Conservation (phyloP, 1,140 invertebrate genomes). For the Ceratina australensis region DNA sequence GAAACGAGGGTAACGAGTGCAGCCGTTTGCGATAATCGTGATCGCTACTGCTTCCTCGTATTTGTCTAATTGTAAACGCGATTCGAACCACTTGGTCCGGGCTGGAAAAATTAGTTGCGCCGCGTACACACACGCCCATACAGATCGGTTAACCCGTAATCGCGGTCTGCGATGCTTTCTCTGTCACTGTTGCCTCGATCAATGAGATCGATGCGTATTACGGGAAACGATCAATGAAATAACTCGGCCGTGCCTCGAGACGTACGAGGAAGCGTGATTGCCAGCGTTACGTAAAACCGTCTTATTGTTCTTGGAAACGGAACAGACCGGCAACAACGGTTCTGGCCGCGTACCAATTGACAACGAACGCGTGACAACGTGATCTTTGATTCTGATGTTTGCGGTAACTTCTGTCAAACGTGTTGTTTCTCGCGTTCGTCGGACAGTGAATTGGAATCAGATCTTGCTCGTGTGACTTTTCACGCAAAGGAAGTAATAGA, state of each 20-base stretch:
- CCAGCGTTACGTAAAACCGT: background rate
- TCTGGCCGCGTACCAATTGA: background rate
- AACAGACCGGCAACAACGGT: slow-evolving; percentile 2
- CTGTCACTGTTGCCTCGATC: background rate
- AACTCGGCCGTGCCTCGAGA: slow-evolving; percentile 27
- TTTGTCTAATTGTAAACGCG: background rate
- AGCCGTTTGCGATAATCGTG: slow-evolving; percentile 3
- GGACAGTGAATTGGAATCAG: too few species aligned
- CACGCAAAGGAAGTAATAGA: too few species aligned
- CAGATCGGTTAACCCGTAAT: background rate
- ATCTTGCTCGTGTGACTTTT: too few species aligned
- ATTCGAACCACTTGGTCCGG: background rate
- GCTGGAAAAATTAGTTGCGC: slow-evolving; percentile 17
- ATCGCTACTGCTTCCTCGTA: slow-evolving; percentile 23
- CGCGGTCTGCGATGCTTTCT: background rate
- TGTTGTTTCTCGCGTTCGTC: background rate
- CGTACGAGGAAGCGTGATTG: slow-evolving; percentile 5
- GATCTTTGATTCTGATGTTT: background rate
- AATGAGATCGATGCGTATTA: slow-evolving; percentile 15
- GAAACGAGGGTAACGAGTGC: background rate
- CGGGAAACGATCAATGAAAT: slow-evolving; percentile 32
- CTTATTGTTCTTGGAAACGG: slow-evolving; percentile 2
- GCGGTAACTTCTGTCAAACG: background rate
- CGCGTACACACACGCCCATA: too few species aligned
- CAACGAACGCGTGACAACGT: background rate